Base-by-base conservation (phyloP, 2,888 invertebrate genomes). In the Tenthredo scrophulariae region DNA sequence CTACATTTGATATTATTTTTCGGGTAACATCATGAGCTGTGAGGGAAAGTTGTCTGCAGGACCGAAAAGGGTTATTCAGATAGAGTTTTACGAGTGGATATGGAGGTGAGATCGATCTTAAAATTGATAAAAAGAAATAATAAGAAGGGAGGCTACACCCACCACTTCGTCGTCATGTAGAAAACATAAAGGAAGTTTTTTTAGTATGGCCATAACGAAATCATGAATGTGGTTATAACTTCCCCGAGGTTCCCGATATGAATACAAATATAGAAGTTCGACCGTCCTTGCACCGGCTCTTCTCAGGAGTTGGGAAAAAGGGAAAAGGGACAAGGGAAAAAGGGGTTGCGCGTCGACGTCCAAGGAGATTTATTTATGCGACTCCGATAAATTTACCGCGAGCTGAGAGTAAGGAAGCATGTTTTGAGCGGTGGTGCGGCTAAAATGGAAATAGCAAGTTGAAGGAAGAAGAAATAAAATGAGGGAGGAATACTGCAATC, bases 301-400 rank as follows among this genome's bases (percentile, higher is more conserved):
- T 33, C 72, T 18, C 26, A n/a, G 80, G 26, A 80, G 80, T 22
- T 26, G 4, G 29, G 22, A 22, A 40, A 15, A 40, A 54, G 15
- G 50, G 50, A 50, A 54, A n/a, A 54, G 54, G 54, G 54, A 37
- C 37, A 37, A 37, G 37, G 37, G 40, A 50, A 18, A 29, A 80
- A 80, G 80, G 79, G 80, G 58, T 37, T 83, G 65, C 37, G 37
- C 50, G 40, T 13, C 18, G 80, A 80, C 80, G 80, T 80, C 50
- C 80, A 29, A 29, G 50, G 79, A 75, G 74, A 79, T 65, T 67
- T 84, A 84, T 79, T 84, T 79, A 22, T 67, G 22, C 75, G 37
- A 65, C 79, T n/a, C 43, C 22, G 65, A 84, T 79, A 50, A 67
- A 84, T 79, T 84, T 79, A 79, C 82, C 79, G 29, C 3, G n/a